Percentiles rank a stretch among this genome's conserved stretches.
These are phyloP conservation scores for Leptura quadrifasciata DNA, from an alignment of 2,888 invertebrate genomes.

Conservation along the genomic window DNA sequence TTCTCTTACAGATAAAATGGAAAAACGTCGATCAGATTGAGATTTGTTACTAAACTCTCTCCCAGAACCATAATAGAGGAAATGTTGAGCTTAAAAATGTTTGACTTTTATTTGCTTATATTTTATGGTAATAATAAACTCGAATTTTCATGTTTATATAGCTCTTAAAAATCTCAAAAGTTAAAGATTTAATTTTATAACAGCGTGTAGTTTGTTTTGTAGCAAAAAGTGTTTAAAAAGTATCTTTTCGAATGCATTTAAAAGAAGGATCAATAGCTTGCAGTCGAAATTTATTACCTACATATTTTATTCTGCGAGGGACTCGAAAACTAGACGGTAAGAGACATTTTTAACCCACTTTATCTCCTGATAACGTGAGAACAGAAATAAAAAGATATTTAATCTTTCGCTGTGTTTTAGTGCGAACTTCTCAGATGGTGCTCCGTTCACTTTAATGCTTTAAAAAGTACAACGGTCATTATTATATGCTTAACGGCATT, in stretches of 20 bases:
- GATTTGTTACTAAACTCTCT: constrained; percentile 35
- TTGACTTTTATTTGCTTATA: constrained; percentile 37
- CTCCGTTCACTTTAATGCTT: constrained; percentile 10
- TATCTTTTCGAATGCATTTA: constrained; percentile 48
- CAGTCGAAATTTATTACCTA: constrained; percentile 45
- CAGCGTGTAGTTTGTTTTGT: not conserved
- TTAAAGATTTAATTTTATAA: constrained; percentile 25
- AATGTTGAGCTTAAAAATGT: constrained; percentile 25
- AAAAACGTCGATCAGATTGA: constrained; percentile 38
- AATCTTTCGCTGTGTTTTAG: constrained; percentile 40
- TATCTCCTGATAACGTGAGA: constrained; percentile 47
- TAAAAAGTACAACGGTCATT: not conserved
- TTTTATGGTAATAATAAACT: constrained; percentile 38
- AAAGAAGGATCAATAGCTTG: constrained; percentile 45
- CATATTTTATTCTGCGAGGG: constrained; percentile 45
- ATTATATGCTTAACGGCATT: not conserved
- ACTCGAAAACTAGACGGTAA: constrained; percentile 39
- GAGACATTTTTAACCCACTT: constrained; percentile 46
- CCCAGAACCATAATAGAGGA: constrained; percentile 34
- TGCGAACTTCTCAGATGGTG: constrained; percentile 10
- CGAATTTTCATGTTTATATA: constrained; percentile 33
- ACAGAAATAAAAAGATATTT: constrained; percentile 47
- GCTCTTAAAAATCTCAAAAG: not conserved
- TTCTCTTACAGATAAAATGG: constrained; percentile 28
- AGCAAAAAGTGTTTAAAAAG: constrained; percentile 44